A percentile compares a stretch with the other conserved stretches of the same genome.
phyloP scores from a whole-genome alignment of 1,140 invertebrate genomes.

The Formica selysi region DNA sequence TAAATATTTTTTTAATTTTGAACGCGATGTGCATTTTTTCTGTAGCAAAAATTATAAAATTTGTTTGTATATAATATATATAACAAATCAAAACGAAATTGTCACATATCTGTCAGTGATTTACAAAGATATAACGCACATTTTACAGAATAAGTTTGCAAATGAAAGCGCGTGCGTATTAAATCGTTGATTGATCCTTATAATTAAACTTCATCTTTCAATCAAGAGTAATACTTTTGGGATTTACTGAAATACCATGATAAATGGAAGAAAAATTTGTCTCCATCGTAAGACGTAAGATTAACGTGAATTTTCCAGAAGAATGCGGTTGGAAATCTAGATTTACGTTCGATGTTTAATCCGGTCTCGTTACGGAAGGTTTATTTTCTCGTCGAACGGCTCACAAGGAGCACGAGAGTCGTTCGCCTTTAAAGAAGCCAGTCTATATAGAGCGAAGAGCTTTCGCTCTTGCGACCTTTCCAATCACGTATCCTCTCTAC shows the following conservation, averaged over 20 bases:
- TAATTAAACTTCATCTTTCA: not conserved
- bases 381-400: slow-evolving; percentile 48
- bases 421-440: slow-evolving; percentile 57
- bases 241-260: not conserved
- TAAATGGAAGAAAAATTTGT: slow-evolving; percentile 8
- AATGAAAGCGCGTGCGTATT: not conserved
- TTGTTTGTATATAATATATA: not conserved
- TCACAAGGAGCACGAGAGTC: slow-evolving; percentile 45
- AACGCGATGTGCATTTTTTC: too few relatives aligned
- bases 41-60: not conserved
- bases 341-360: slow-evolving; percentile 62
- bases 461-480: slow-evolving; percentile 57
- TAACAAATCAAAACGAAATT: not conserved
- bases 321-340: slow-evolving; percentile 21
- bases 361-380: slow-evolving; percentile 40
- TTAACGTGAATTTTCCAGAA: slow-evolving; percentile 52
- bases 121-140: not conserved
- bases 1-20: not conserved
- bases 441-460: slow-evolving; percentile 33
- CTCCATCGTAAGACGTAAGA: slow-evolving; percentile 28
- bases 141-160: slow-evolving; percentile 7
- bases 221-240: not conserved
- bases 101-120: not conserved
- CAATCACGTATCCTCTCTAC: slow-evolving; percentile 57
- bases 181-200: slow-evolving; percentile 8